A percentile compares a stretch with the other conserved stretches of the same genome.
Evolutionary conservation across 2,888 invertebrate genomes (phyloP).

Genomic region (Pheosia tremula): DNA sequence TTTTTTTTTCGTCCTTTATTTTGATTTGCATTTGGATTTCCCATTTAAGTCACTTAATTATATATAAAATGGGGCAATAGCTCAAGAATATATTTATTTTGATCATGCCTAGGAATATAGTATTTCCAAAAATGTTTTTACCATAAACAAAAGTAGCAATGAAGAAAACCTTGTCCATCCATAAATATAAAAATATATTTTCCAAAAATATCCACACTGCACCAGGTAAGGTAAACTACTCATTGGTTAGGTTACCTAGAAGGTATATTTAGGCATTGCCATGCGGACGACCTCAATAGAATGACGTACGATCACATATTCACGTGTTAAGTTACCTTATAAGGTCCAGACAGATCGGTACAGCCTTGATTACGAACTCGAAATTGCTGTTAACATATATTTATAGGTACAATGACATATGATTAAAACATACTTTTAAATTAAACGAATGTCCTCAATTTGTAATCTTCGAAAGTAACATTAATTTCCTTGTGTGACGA

Average conservation of each 20-base stretch:
- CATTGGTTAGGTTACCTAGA: neutral
- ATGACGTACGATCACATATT: neutral
- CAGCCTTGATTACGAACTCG: neutral
- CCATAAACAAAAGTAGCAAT: too few relatives aligned
- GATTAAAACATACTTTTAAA: too few relatives aligned
- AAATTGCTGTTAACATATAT: neutral
- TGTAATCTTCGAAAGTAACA: too few relatives aligned
- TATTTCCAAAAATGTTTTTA: too few relatives aligned
- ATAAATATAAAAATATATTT: neutral
- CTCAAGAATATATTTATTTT: too few relatives aligned
- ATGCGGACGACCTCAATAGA: conserved; percentile 2
- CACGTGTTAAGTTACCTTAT: conserved; percentile 1
- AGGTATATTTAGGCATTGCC: neutral
- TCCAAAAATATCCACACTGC: neutral
- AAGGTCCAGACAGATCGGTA: neutral
- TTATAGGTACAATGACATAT: neutral
- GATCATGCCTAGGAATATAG: too few relatives aligned
- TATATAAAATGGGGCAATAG: too few relatives aligned
- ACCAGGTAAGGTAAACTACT: neutral
- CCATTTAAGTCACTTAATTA: too few relatives aligned
- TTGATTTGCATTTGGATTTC: too few relatives aligned
- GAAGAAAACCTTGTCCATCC: neutral
- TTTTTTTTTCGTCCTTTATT: too few relatives aligned
- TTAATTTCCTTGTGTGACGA: too few relatives aligned
- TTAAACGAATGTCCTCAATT: too few relatives aligned